Conservation (phyloP, 2,888 invertebrate genomes). For the Plagodis dolabraria region DNA sequence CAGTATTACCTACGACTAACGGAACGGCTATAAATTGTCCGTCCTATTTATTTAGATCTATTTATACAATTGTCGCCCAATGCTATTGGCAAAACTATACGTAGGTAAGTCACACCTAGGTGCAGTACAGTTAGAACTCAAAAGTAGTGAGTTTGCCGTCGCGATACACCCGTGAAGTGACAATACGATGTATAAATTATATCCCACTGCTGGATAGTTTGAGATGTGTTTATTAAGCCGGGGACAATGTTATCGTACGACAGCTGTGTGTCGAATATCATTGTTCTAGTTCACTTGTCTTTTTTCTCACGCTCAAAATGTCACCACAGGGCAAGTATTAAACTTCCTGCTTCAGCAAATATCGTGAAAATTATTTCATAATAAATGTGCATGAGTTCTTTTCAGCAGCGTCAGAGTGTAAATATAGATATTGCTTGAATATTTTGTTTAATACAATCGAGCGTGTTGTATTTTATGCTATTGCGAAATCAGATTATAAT, state of each 20-base stretch:
- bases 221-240: conserved; percentile 50
- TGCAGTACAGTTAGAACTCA: conserved; percentile 5
- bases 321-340: conserved; percentile 58
- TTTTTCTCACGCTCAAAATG: conserved; percentile 59
- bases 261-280: conserved; percentile 65
- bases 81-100: conserved; percentile 22
- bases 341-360: conserved; percentile 30
- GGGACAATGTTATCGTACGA: conserved; percentile 57
- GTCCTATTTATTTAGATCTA: conserved; percentile 33
- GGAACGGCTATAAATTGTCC: conserved; percentile 24
- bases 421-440: too few relatives aligned
- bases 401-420: too few relatives aligned
- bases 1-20: conserved; percentile 13
- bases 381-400: too few relatives aligned
- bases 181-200: conserved; percentile 1
- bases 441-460: too few relatives aligned
- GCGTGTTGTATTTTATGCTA: too few relatives aligned
- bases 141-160: conserved; percentile 6
- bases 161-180: conserved; percentile 15
- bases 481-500: too few relatives aligned
- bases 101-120: conserved; percentile 1
- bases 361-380: not conserved
- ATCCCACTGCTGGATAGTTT: conserved; percentile 10
- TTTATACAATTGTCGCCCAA: conserved; percentile 30
- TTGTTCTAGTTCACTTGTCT: conserved; percentile 60